Percentiles rank a stretch among this genome's conserved stretches.
Evolutionary conservation across 23 tunicate genomes (phyloP).

Genomic region (Oikopleura dioica): DNA sequence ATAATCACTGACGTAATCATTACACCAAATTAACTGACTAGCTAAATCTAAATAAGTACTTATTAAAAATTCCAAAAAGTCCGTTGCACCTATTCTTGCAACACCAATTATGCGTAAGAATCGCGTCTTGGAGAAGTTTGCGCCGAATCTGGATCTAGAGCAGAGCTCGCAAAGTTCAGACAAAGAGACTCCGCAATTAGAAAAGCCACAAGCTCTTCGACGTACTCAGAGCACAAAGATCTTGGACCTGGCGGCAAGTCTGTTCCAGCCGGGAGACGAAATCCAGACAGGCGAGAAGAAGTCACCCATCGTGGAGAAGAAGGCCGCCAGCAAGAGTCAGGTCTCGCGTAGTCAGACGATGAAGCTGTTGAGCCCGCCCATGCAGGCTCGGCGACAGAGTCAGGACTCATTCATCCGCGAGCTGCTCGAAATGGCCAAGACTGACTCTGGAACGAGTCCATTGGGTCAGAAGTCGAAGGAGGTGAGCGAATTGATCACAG

Average conservation of each 20-base stretch:
- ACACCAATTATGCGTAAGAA: too few relatives aligned
- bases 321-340: not conserved
- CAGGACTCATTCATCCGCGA: conserved; percentile 9
- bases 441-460: too few relatives aligned
- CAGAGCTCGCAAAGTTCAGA: not conserved
- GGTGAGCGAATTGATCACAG: too few relatives aligned
- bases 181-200: not conserved
- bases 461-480: not conserved
- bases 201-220: not conserved
- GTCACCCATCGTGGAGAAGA: not conserved
- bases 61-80: too few relatives aligned
- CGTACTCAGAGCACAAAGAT: not conserved
- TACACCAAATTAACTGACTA: too few relatives aligned
- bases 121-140: not conserved
- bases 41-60: too few relatives aligned
- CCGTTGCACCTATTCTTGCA: too few relatives aligned
- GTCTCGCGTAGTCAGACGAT: not conserved
- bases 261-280: conserved; percentile 5
- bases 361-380: not conserved
- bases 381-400: not conserved
- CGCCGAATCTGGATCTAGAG: conserved; percentile 7
- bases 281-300: not conserved
- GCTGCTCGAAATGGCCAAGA: conserved; percentile 11
- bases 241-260: not conserved
- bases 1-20: too few relatives aligned